Conservation (phyloP, 2,888 invertebrate genomes). For the Tipula lateralis region DNA sequence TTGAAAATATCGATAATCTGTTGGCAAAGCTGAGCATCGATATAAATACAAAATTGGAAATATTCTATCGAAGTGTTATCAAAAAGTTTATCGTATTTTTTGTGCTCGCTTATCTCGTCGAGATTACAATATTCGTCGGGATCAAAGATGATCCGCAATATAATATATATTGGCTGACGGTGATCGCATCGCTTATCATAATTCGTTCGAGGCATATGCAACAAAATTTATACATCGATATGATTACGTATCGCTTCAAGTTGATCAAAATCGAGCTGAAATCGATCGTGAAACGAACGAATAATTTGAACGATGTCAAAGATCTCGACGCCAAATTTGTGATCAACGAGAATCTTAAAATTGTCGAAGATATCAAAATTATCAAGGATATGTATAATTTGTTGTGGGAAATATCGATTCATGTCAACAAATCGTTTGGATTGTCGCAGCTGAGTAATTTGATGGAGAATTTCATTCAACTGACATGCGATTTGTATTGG, state of each 20-base stretch:
- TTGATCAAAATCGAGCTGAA: slow-evolving; percentile 33
- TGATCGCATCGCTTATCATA: slow-evolving; percentile 31
- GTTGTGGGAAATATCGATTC: slow-evolving; percentile 34
- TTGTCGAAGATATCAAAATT: slow-evolving; percentile 32
- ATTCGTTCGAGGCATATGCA: slow-evolving; percentile 33
- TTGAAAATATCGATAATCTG: slow-evolving; percentile 27
- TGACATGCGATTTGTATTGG: slow-evolving; percentile 35
- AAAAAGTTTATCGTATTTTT: slow-evolving; percentile 32
- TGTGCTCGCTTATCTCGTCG: slow-evolving; percentile 27
- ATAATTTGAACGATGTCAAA: background rate
- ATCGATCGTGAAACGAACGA: slow-evolving; percentile 31
- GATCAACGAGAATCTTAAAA: slow-evolving; percentile 29
- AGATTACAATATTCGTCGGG: slow-evolving; percentile 28
- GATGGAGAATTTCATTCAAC: slow-evolving; percentile 36
- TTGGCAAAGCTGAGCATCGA: slow-evolving; percentile 29
- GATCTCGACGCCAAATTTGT: background rate
- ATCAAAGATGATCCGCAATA: slow-evolving; percentile 29
- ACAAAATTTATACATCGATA: slow-evolving; percentile 32
- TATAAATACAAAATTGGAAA: slow-evolving; percentile 2
- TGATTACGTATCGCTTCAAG: slow-evolving; percentile 31
- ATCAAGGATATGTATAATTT: slow-evolving; percentile 34
- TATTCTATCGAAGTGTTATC: slow-evolving; percentile 31
- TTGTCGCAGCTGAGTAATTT: slow-evolving; percentile 34
- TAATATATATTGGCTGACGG: slow-evolving; percentile 31
- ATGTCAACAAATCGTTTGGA: slow-evolving; percentile 34